Conservation (phyloP, 2,888 invertebrate species). For the Ditula angustiorana region DNA sequence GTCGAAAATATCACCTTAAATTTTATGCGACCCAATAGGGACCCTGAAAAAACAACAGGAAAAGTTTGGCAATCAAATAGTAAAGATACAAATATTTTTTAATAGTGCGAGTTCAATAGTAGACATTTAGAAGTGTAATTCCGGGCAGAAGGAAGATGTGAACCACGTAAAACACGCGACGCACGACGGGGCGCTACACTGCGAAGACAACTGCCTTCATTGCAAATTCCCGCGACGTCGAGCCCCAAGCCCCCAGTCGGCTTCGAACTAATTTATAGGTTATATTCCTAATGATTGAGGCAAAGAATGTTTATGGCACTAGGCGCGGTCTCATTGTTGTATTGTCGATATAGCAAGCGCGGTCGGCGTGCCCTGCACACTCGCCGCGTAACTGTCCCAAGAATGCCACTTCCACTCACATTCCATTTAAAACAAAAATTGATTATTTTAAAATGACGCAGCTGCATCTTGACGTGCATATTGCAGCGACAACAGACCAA, state of each 20-base stretch:
- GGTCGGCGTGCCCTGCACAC: conserved; percentile 63
- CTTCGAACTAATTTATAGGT: conserved; percentile 79
- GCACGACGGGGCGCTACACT: conserved; percentile 48
- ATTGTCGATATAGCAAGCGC: conserved; percentile 64
- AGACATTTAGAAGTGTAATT: background rate
- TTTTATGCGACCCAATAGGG: too few relatives aligned
- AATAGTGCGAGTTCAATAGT: too few relatives aligned
- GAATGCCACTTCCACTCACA: conserved; percentile 78
- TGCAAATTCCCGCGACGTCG: conserved; percentile 68
- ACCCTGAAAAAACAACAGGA: too few relatives aligned
- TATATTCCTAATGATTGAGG: conserved; percentile 81
- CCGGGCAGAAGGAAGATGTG: background rate
- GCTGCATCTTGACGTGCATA: conserved; percentile 68
- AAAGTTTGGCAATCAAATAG: background rate
- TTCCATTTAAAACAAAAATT: conserved; percentile 79
- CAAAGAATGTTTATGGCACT: conserved; percentile 82
- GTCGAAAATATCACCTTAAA: too few relatives aligned
- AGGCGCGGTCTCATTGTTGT: conserved; percentile 82
- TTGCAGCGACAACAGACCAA: conserved; percentile 57
- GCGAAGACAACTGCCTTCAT: conserved; percentile 64
- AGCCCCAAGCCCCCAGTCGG: conserved; percentile 67
- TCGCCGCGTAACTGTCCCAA: conserved; percentile 75
- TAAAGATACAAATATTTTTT: background rate
- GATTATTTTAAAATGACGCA: conserved; percentile 64
- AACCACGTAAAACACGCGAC: conserved; percentile 21